phyloP scores from a whole-genome alignment of 2,113 vertebrate genomes.

The Numida meleagris region DNA sequence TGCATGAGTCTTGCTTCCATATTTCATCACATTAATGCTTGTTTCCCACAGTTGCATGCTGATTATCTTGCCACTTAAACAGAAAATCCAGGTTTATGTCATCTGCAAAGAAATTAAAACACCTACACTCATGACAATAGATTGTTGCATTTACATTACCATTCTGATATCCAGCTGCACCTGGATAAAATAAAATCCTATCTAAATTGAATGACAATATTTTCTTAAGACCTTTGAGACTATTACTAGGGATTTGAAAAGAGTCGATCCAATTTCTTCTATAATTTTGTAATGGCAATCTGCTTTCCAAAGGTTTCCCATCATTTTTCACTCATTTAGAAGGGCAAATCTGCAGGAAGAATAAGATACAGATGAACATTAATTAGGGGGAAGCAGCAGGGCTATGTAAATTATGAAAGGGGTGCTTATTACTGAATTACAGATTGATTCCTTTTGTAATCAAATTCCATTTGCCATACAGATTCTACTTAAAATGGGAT shows the following conservation, averaged over 20 bases:
- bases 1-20: not conserved
- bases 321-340: constrained; percentile 31
- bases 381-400: constrained; percentile 44
- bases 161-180: constrained; percentile 40
- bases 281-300: not conserved
- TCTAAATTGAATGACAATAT: constrained; percentile 39
- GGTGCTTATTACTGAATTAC: constrained; percentile 17
- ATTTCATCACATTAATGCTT: constrained; percentile 28
- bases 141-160: constrained; percentile 34
- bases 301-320: constrained; percentile 9
- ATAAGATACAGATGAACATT: constrained; percentile 28
- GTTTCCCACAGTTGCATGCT: not conserved
- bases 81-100: constrained; percentile 21
- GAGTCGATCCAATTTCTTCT: not conserved
- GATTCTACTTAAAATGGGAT: constrained; percentile 24
- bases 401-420: constrained; percentile 44
- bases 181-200: constrained; percentile 48
- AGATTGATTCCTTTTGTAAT: constrained; percentile 19
- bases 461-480: not conserved
- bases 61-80: constrained; percentile 51
- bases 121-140: constrained; percentile 6
- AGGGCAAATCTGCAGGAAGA: constrained; percentile 23
- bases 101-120: constrained; percentile 45
- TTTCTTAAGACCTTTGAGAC: constrained; percentile 40
- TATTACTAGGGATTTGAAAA: not conserved